phyloP scores from a whole-genome alignment of 1,140 invertebrate species.

The Ctenoplectra terminalis region DNA sequence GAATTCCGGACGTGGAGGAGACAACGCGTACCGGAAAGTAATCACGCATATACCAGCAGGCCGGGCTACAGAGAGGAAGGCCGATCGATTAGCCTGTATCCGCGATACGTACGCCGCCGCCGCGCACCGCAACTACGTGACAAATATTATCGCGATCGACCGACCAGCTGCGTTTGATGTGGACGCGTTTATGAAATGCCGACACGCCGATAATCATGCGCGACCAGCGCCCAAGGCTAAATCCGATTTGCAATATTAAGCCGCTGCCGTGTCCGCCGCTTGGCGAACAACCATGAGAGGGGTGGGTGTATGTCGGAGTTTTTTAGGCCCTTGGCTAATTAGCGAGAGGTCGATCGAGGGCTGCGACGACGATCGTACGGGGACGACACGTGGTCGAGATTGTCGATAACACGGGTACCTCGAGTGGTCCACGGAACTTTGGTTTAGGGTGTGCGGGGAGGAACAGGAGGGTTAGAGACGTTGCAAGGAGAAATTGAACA shows the following conservation, averaged over 20 bases:
- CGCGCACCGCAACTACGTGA: constrained; percentile 71
- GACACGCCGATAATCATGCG: constrained; percentile 70
- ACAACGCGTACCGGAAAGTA: constrained; percentile 61
- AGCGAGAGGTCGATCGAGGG: neutral
- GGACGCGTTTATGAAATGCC: constrained; percentile 72
- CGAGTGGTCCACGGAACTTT: neutral
- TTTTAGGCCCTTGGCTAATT: constrained; percentile 43
- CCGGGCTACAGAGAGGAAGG: constrained; percentile 44
- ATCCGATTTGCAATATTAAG: constrained; percentile 71
- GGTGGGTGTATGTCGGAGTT: too few relatives aligned
- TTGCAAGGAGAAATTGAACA: too few relatives aligned
- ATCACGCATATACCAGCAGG: constrained; percentile 60
- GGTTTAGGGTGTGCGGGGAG: too few relatives aligned
- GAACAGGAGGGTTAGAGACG: too few relatives aligned
- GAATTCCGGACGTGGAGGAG: constrained; percentile 63
- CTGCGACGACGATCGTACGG: neutral
- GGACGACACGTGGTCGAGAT: constrained; percentile 14
- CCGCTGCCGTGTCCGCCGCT: constrained; percentile 20
- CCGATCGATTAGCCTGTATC: constrained; percentile 69
- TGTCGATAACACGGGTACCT: neutral
- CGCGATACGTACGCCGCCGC: constrained; percentile 60
- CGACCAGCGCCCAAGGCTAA: constrained; percentile 68
- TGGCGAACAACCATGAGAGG: neutral
- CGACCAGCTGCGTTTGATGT: constrained; percentile 70
- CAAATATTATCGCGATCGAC: constrained; percentile 72